Percentiles rank a stretch among this genome's conserved stretches.
Evolutionary conservation across 2,113 vertebrate species (phyloP).

Genomic region (Bos taurus): DNA sequence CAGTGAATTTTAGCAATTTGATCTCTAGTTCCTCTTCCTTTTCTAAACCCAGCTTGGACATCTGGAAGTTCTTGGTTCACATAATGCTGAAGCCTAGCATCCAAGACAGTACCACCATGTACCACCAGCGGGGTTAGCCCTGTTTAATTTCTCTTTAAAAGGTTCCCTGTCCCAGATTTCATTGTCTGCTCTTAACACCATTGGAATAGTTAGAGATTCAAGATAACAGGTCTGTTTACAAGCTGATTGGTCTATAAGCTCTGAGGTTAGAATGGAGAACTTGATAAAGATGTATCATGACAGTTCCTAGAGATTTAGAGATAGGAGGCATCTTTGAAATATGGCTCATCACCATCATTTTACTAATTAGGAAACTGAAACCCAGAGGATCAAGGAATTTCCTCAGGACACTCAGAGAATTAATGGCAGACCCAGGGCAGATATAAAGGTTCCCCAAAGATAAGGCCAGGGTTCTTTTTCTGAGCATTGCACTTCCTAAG

Average conservation of each 20-base stretch:
- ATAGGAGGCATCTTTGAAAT: background rate
- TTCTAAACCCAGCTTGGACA: background rate
- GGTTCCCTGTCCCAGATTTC: background rate
- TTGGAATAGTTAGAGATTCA: background rate
- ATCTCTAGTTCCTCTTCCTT: background rate
- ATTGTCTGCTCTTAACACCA: background rate
- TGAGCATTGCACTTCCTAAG: background rate
- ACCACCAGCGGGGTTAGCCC: background rate
- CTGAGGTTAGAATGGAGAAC: background rate
- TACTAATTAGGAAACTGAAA: background rate
- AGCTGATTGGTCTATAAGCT: background rate
- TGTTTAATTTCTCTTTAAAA: conserved; percentile 10
- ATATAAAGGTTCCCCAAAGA: background rate
- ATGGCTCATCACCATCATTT: background rate
- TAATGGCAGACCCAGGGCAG: background rate
- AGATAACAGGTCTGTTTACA: background rate
- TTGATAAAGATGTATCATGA: background rate
- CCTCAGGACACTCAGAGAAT: background rate
- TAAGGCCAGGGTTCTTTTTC: background rate
- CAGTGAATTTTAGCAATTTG: background rate
- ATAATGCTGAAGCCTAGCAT: background rate
- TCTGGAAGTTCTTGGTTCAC: background rate
- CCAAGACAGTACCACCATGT: background rate
- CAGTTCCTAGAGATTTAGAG: background rate
- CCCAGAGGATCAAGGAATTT: background rate